A percentile compares a stretch with the other conserved stretches of the same genome.
phyloP scores from a whole-genome alignment of 1,140 invertebrate genomes.

The Drosophila guanche region DNA sequence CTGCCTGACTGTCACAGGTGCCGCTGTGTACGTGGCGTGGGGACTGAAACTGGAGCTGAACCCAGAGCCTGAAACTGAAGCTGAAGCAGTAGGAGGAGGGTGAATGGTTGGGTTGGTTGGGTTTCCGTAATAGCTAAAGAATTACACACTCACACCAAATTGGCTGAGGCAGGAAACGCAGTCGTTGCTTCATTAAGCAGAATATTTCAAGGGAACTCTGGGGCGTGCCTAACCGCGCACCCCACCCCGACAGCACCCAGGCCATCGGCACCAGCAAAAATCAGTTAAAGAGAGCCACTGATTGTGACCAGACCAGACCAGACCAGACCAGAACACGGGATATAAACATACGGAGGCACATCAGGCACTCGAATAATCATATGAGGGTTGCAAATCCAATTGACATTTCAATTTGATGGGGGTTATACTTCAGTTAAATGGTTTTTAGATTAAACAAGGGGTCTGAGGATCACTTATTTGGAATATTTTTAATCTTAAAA shows the following conservation, averaged over 20 bases:
- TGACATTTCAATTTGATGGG: too few species aligned
- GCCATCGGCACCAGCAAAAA: neutral
- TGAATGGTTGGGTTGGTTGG: conserved; percentile 22
- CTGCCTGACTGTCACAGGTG: conserved; percentile 64
- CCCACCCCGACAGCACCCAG: conserved; percentile 7
- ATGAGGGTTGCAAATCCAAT: too few species aligned
- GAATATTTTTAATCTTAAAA: too few species aligned
- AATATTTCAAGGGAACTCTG: conserved; percentile 58
- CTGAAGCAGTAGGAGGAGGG: conserved; percentile 9
- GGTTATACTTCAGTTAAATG: too few species aligned
- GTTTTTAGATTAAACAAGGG: too few species aligned
- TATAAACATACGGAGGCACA: neutral
- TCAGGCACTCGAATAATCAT: too few species aligned
- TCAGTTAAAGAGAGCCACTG: conserved; percentile 14
- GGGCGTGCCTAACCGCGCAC: conserved; percentile 38
- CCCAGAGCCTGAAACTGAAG: conserved; percentile 36
- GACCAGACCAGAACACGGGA: too few species aligned
- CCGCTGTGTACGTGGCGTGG: conserved; percentile 11
- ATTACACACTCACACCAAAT: conserved; percentile 83
- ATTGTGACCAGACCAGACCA: too few species aligned
- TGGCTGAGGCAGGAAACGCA: conserved; percentile 81
- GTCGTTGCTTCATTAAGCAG: conserved; percentile 83
- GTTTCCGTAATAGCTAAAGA: conserved; percentile 81
- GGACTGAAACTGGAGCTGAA: conserved; percentile 3
- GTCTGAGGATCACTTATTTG: too few species aligned